Conservation (phyloP, 2,797 vertebrate species). For the Amblyopsis hoosieri region DNA sequence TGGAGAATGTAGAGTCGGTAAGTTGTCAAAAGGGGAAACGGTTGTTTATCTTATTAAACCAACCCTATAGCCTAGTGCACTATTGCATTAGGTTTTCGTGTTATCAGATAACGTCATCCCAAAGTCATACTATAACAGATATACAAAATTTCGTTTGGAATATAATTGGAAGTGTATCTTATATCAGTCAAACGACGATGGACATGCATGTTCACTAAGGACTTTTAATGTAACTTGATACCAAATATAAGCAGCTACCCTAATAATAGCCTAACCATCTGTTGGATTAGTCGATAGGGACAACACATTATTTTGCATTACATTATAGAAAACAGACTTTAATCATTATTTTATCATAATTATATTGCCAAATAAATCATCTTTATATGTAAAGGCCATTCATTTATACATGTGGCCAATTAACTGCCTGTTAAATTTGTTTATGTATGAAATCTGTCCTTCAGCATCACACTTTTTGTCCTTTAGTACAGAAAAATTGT, state of each 20-base stretch:
- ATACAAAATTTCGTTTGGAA: too few species aligned
- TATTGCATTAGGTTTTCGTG: too few species aligned
- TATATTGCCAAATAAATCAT: too few species aligned
- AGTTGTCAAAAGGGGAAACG: constrained; percentile 33
- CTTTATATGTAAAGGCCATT: constrained; percentile 1
- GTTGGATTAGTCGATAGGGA: constrained; percentile 63
- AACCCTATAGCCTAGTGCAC: too few species aligned
- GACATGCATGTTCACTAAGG: constrained; percentile 1
- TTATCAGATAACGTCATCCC: too few species aligned
- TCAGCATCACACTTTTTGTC: not conserved
- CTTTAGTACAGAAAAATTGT: not conserved
- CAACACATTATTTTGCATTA: constrained; percentile 49
- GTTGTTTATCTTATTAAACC: not conserved
- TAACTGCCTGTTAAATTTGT: too few species aligned
- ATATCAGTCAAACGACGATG: too few species aligned
- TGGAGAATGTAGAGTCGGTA: constrained; percentile 78
- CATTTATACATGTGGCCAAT: too few species aligned
- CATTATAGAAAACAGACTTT: too few species aligned
- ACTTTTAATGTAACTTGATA: constrained; percentile 70
- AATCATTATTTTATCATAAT: too few species aligned
- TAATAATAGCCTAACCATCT: constrained; percentile 80
- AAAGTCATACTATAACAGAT: too few species aligned
- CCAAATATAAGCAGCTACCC: constrained; percentile 66
- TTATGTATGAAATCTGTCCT: not conserved
- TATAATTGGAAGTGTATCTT: too few species aligned